Evolutionary conservation across 2,113 vertebrate genomes (phyloP), one percentile per base, ranked within the genome.

Genomic region (Clarias magur): DNA sequence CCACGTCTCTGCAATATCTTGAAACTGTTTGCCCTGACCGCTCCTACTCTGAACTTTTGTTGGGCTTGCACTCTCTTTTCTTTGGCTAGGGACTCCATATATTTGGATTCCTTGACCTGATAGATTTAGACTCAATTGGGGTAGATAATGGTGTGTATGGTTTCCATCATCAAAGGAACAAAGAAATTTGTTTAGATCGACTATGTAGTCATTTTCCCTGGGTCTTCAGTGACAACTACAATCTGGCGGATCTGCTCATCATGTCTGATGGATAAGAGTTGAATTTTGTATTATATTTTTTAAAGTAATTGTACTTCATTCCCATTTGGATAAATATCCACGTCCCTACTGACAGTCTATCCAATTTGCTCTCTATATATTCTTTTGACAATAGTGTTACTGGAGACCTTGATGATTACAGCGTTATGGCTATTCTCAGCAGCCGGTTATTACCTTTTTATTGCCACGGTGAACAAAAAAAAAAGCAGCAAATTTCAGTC

Each of bases 391-490:
- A 65, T 16, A 30, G 5, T 48, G 8, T 54, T 70, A 72, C 54
- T 54, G 54, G 7, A 27, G n/a, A 68, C 27, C 21, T 16, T 1
- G n/a, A 72, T 79, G 56, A 89, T 83, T 83, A 78, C 81, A 30
- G 19, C 25, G 57, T 63, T 23, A 13, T 42, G 59, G 59, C 80
- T 34, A 88, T 80, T 88, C 76, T 80, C 82, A 34, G 63, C 76
- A 70, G 87, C 30, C n/a, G 62, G 59, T 80, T 80, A 88, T 88
- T 85, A 62, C 72, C 38, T 88, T 83, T 83, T 83, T 88, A 83
- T 88, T 83, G 62, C n/a, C 8, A 67, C 59, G 25, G 38, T 63
- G 63, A 72, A 34, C 30, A 34, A 79, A 83, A 87, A 85, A 87
- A 85, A 80, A 42, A 53, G 54, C 38, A 83, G 84, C 80, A 62